These are phyloP conservation scores for Leptogaster cylindrica DNA, from an alignment of 2,888 invertebrate genomes.

Conservation along the genomic window DNA sequence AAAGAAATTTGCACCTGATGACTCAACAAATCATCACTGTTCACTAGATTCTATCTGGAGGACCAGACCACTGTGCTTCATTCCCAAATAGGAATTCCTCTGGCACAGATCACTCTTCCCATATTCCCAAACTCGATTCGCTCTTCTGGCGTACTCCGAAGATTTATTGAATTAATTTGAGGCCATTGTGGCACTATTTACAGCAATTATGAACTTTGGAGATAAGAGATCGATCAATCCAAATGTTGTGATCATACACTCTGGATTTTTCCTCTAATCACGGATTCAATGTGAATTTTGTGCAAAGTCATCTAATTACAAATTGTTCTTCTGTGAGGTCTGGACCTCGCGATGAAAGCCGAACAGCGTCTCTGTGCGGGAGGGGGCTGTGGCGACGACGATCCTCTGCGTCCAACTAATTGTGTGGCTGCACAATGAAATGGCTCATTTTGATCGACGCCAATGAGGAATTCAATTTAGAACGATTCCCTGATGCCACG, in stretches of 20 bases:
- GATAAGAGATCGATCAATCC: constrained; percentile 32
- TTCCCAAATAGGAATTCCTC: no score
- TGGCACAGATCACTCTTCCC: no score
- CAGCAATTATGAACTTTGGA: constrained; percentile 34
- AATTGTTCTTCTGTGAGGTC: constrained; percentile 49
- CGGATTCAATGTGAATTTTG: constrained; percentile 27
- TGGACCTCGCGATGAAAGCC: constrained; percentile 29
- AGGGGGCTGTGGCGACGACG: constrained; percentile 14
- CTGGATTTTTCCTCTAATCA: constrained; percentile 11
- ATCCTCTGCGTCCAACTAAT: constrained; percentile 8
- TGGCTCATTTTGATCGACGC: constrained; percentile 10
- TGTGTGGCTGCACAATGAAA: constrained; percentile 27
- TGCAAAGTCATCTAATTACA: constrained; percentile 49
- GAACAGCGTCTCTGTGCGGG: background rate
- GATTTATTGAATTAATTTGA: constrained; percentile 37
- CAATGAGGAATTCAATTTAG: constrained; percentile 42
- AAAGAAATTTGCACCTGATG: no score
- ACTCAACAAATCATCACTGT: no score
- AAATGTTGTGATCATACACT: constrained; percentile 3
- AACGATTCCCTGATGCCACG: constrained; percentile 26
- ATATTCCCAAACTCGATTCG: background rate
- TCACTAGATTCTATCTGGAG: no score
- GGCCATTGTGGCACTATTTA: constrained; percentile 28
- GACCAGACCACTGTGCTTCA: no score
- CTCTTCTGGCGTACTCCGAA: background rate